Base-by-base conservation (phyloP, 2,888 invertebrate species). In the Lasioglossum calceatum region DNA sequence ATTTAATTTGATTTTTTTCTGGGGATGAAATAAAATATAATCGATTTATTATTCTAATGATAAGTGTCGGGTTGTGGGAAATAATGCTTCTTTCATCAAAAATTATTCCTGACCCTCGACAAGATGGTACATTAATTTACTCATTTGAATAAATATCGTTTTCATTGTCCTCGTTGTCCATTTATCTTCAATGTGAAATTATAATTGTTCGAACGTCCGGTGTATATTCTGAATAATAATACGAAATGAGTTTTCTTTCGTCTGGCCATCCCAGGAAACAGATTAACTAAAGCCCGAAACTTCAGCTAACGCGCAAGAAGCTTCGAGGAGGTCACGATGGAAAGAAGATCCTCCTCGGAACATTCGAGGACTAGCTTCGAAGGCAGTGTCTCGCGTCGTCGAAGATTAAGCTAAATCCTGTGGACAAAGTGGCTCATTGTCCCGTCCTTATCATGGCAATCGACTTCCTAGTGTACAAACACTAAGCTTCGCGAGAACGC, bases 371-470 rank as follows among this genome's bases (percentile, higher is more conserved):
- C 75, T 58, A 84, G 85, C 82, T 32, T 89, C 90, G 91, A 90
- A 93, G 92, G 91, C 91, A 86, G 90, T 12, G 58, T 92, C 92
- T 92, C 92, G 91, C 89, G 88, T 75, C 89, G 84, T 86, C 83
- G 83, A 87, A 93, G 93, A 93, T 93, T 93, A 93, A 90, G 88
- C 89, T 92, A 92, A 93, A 92, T 93, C 92, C 91, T 90, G 87
- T 88, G 91, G 91, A 92, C 92, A 91, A 93, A 93, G 92, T 93
- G 93, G 92, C 92, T 89, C 92, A 91, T 93, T 92, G 92, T 93
- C 91, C 91, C 88, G 87, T 82, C 87, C 91, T 93, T 93, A 93
- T 93, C 93, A 91, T 89, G 85, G 91, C 92, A 93, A 92, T 93
- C 93, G 93, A 93, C 89, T 89, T 82, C 74, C 76, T 80, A 79